Evolutionary conservation across 37 sponge, comb jelly and placozoan species (phyloP).

Genomic region (Ianthella basta): DNA sequence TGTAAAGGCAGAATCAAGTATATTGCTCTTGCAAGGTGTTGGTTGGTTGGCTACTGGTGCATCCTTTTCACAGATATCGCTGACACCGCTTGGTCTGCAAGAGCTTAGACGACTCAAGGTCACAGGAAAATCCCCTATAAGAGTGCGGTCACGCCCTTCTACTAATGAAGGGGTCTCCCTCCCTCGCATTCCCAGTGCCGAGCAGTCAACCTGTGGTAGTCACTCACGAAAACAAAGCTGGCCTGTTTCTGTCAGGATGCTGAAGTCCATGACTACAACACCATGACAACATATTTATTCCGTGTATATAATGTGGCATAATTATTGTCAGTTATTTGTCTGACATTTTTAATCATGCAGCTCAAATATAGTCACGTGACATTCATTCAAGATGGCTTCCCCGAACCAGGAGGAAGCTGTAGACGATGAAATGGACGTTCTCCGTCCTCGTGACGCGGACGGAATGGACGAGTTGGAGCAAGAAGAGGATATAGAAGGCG

Average conservation of each 20-base stretch:
- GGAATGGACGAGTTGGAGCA: background rate
- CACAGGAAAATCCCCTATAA: background rate
- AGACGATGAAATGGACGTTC: background rate
- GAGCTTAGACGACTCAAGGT: background rate
- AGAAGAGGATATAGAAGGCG: background rate
- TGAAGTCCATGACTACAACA: conserved; percentile 35
- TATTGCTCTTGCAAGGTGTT: too few relatives aligned
- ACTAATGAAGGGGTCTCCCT: conserved; percentile 5
- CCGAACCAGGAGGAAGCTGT: background rate
- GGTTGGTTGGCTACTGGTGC: too few relatives aligned
- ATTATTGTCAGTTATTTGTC: too few relatives aligned
- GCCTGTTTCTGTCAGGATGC: conserved; percentile 69
- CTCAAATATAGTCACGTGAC: too few relatives aligned
- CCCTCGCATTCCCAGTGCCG: background rate
- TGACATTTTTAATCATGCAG: too few relatives aligned
- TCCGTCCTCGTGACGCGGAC: background rate
- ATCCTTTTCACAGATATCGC: conserved; percentile 6
- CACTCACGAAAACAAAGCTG: conserved; percentile 33
- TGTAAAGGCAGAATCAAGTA: too few relatives aligned
- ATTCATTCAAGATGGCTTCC: conserved; percentile 4
- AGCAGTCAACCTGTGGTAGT: background rate
- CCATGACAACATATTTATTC: too few relatives aligned
- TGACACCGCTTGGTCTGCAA: conserved; percentile 12
- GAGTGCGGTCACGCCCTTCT: background rate
- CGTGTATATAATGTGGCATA: too few relatives aligned